Evolutionary conservation across 2,888 invertebrate genomes (phyloP).

Genomic region (Microctonus brassicae): DNA sequence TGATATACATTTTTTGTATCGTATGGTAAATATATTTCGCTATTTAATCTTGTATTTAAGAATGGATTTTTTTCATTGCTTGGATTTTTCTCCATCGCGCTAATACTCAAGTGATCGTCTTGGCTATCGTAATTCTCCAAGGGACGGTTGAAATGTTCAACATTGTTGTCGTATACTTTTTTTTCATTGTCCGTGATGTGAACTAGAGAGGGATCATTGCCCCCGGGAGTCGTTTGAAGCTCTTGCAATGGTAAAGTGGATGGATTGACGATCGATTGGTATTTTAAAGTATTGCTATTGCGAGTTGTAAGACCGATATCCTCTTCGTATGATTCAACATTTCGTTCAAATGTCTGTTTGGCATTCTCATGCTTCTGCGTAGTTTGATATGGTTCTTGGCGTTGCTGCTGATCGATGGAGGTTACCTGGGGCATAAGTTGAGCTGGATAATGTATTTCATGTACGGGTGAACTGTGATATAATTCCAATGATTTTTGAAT

Average conservation of each 20-base stretch:
- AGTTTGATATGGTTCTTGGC: slow-evolving; percentile 35
- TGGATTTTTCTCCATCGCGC: neutral
- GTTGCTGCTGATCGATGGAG: slow-evolving; percentile 43
- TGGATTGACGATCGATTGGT: slow-evolving; percentile 28
- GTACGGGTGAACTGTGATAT: slow-evolving; percentile 61
- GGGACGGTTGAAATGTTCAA: neutral
- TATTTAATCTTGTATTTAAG: neutral
- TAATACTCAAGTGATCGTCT: neutral
- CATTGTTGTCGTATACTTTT: slow-evolving; percentile 21
- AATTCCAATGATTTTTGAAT: slow-evolving; percentile 65
- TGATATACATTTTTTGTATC: slow-evolving; percentile 9
- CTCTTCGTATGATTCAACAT: slow-evolving; percentile 25
- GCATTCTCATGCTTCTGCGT: slow-evolving; percentile 37
- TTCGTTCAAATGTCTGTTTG: slow-evolving; percentile 37
- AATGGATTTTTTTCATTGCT: slow-evolving; percentile 9
- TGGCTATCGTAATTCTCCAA: slow-evolving; percentile 8
- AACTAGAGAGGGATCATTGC: neutral
- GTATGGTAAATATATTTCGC: neutral
- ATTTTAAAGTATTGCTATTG: slow-evolving; percentile 16
- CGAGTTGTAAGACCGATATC: slow-evolving; percentile 24
- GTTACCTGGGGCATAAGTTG: slow-evolving; percentile 50
- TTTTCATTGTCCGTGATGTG: neutral
- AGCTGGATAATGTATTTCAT: slow-evolving; percentile 63
- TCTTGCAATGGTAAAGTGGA: slow-evolving; percentile 25
- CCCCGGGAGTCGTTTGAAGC: slow-evolving; percentile 28